Conservation (phyloP, 2,113 vertebrate genomes). For the Pachycephala philippinensis region DNA sequence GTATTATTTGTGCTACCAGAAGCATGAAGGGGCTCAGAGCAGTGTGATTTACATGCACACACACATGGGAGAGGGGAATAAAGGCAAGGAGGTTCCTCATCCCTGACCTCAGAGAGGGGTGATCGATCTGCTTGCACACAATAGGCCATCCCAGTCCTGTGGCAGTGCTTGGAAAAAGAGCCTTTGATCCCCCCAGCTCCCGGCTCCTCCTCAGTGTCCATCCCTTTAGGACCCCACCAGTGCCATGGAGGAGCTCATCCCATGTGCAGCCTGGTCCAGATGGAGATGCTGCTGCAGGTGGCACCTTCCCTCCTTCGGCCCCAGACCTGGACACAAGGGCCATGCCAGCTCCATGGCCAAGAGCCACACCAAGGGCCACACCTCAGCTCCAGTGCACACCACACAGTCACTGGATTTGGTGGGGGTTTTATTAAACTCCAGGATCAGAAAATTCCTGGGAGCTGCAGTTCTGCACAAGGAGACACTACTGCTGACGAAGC, state of each 20-base stretch:
- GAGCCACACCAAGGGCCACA: not conserved
- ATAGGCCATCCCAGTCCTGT: rapidly evolving
- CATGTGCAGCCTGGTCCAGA: not conserved
- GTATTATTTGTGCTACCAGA: not conserved
- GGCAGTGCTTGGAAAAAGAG: rapidly evolving
- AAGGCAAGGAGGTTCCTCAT: not conserved
- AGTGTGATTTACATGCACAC: rapidly evolving
- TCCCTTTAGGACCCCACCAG: not conserved
- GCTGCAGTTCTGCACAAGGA: not conserved
- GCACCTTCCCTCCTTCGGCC: not conserved
- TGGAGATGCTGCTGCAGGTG: not conserved
- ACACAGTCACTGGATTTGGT: not conserved
- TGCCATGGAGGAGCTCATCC: not conserved
- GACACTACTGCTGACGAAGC: not conserved
- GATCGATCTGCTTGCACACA: rapidly evolving
- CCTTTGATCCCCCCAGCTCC: not conserved
- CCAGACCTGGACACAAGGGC: not conserved
- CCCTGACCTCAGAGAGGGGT: not conserved
- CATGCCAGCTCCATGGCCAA: not conserved
- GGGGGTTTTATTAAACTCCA: not conserved
- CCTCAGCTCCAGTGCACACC: not conserved
- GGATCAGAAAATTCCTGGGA: not conserved
- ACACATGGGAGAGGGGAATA: not conserved
- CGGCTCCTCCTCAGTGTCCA: not conserved
- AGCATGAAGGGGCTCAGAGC: not conserved